Conservation (phyloP, 2,888 invertebrate genomes). For the Chymomyza procnemis region DNA sequence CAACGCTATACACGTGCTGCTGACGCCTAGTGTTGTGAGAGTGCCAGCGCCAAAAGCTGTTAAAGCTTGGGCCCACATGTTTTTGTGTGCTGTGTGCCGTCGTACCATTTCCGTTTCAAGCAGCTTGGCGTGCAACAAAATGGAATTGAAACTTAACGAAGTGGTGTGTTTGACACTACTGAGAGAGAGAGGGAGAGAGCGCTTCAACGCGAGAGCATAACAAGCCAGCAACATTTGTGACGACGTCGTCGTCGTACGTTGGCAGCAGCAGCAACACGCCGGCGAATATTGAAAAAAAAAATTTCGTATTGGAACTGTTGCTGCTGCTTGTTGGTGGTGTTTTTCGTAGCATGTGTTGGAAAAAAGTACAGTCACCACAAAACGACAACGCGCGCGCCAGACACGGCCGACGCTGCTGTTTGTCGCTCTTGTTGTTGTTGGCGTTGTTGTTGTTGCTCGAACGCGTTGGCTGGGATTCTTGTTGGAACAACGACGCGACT, state of each 20-base stretch:
- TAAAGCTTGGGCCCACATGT: slow-evolving; percentile 66
- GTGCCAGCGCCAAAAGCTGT: slow-evolving; percentile 23
- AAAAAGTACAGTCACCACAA: slow-evolving; percentile 79
- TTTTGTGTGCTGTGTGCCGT: slow-evolving; percentile 38
- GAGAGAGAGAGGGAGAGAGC: slow-evolving; percentile 12
- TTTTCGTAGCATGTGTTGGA: slow-evolving; percentile 57
- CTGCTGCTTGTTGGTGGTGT: slow-evolving; percentile 60
- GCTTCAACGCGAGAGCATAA: background rate
- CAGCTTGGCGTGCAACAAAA: slow-evolving; percentile 27
- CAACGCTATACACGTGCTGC: slow-evolving; percentile 3
- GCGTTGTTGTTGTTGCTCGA: slow-evolving; percentile 31
- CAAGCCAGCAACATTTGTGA: slow-evolving; percentile 66
- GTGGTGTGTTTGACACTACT: background rate
- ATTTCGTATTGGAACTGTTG: slow-evolving; percentile 71
- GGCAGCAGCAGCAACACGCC: slow-evolving; percentile 42
- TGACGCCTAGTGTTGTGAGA: slow-evolving; percentile 4
- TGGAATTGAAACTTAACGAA: slow-evolving; percentile 54
- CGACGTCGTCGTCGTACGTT: too few relatives aligned
- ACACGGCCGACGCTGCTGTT: slow-evolving; percentile 24
- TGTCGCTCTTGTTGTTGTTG: slow-evolving; percentile 23
- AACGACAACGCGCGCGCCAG: slow-evolving; percentile 56
- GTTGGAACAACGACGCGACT: slow-evolving; percentile 53
- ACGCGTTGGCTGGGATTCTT: slow-evolving; percentile 66
- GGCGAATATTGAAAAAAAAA: slow-evolving; percentile 72
- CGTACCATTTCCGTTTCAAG: slow-evolving; percentile 59